Conservation (phyloP, 2,797 vertebrate genomes). For the Agapornis canus region DNA sequence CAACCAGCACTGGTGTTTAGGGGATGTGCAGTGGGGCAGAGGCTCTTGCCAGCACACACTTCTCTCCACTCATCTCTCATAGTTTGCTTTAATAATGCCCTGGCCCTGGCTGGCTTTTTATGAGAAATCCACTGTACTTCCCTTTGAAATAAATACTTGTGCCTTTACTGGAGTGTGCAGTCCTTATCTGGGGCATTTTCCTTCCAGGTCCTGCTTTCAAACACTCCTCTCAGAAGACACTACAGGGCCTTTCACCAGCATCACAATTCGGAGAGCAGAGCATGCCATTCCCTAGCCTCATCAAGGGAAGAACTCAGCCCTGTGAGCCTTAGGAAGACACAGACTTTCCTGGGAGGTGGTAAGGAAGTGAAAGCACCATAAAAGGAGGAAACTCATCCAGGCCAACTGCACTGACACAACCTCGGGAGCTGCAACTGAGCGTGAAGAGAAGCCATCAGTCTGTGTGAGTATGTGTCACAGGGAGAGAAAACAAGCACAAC, state of each 20-base stretch:
- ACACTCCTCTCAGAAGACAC: background rate
- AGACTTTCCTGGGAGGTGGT: background rate
- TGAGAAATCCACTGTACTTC: background rate
- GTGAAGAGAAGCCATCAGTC: background rate
- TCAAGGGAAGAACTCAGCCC: background rate
- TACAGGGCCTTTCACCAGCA: background rate
- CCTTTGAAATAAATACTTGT: background rate
- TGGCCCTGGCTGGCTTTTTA: background rate
- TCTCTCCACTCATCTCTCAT: background rate
- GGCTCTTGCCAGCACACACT: background rate
- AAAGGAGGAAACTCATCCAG: background rate
- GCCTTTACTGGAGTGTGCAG: background rate
- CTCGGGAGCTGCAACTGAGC: background rate
- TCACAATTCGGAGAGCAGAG: background rate
- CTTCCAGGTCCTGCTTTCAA: background rate
- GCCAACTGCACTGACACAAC: background rate
- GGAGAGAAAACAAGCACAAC: background rate
- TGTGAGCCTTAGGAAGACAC: background rate
- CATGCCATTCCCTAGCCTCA: background rate
- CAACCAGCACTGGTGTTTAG: background rate
- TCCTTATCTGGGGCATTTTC: background rate
- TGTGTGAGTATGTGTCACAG: background rate
- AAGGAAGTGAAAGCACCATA: background rate
- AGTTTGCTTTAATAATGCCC: background rate
- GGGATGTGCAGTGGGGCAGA: background rate